phyloP scores from a whole-genome alignment of 1,140 invertebrate genomes.

The Orchesella cincta region DNA sequence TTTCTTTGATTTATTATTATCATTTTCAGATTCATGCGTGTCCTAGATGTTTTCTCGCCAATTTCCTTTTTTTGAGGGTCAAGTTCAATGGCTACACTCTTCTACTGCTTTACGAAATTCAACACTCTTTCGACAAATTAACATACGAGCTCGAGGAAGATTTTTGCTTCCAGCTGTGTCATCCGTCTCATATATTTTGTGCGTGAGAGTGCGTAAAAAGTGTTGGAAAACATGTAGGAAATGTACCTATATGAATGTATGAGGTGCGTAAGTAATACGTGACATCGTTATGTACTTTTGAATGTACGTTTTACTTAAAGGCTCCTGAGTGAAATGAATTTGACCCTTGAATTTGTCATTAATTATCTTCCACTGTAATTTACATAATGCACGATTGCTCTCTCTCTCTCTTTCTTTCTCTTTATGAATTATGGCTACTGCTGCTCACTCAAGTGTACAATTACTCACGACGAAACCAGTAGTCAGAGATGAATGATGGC shows the following conservation, averaged over 20 bases:
- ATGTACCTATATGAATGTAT: background rate
- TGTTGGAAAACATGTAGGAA: background rate
- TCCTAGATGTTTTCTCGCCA: background rate
- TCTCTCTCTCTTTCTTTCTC: too few relatives aligned
- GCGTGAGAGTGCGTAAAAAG: background rate
- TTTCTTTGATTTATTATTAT: background rate
- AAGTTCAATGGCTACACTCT: conserved; percentile 2
- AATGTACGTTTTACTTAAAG: background rate
- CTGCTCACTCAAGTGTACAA: background rate
- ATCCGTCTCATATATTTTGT: background rate
- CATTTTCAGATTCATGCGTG: background rate
- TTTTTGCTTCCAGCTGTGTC: conserved; percentile 3
- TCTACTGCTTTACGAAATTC: background rate
- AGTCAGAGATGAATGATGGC: background rate
- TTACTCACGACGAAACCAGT: background rate
- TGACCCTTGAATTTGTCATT: conserved; percentile 18
- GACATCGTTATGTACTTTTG: background rate
- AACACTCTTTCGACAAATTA: background rate
- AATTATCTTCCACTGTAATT: conserved; percentile 5
- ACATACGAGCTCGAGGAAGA: background rate
- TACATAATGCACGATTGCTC: conserved; percentile 8
- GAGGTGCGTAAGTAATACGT: background rate
- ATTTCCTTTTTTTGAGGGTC: background rate
- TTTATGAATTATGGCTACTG: conserved; percentile 9
- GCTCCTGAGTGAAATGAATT: background rate